These are phyloP conservation scores for Hypercompe scribonia DNA, from an alignment of 2,888 invertebrate species.

Conservation along the genomic window DNA sequence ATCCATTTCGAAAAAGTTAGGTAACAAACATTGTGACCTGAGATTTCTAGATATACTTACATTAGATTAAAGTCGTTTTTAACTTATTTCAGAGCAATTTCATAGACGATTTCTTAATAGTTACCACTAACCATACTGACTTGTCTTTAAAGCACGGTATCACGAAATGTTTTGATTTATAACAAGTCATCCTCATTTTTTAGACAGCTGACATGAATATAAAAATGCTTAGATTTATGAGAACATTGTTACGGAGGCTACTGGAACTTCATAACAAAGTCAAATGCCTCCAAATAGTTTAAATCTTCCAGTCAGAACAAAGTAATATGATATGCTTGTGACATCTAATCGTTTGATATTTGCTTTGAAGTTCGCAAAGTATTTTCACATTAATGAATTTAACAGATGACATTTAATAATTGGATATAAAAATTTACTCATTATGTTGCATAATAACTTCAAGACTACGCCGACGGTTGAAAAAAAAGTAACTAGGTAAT, in stretches of 20 bases:
- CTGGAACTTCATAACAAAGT: constrained; percentile 12
- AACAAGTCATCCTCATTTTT: not conserved
- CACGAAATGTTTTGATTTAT: not conserved
- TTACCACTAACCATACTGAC: not conserved
- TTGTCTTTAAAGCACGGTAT: not conserved
- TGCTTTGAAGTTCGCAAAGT: constrained; percentile 47
- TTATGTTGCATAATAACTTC: constrained; percentile 14
- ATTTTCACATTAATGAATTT: constrained; percentile 33
- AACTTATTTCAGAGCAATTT: not conserved
- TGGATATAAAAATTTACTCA: constrained; percentile 21
- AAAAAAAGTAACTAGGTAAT: not conserved
- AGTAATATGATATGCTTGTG: constrained; percentile 40
- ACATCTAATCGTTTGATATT: constrained; percentile 30
- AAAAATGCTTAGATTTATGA: constrained; percentile 1
- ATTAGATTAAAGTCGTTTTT: not conserved
- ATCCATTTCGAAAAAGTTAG: too few species aligned
- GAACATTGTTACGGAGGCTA: constrained; percentile 13
- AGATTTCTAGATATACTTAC: too few species aligned
- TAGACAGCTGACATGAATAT: constrained; percentile 1
- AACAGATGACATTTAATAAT: constrained; percentile 27
- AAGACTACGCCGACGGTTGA: constrained; percentile 18
- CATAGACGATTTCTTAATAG: not conserved
- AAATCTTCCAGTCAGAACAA: not conserved
- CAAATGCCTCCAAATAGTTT: not conserved
- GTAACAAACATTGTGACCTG: too few species aligned